phyloP scores from a whole-genome alignment of 2,797 vertebrate genomes.

The Varecia variegata region DNA sequence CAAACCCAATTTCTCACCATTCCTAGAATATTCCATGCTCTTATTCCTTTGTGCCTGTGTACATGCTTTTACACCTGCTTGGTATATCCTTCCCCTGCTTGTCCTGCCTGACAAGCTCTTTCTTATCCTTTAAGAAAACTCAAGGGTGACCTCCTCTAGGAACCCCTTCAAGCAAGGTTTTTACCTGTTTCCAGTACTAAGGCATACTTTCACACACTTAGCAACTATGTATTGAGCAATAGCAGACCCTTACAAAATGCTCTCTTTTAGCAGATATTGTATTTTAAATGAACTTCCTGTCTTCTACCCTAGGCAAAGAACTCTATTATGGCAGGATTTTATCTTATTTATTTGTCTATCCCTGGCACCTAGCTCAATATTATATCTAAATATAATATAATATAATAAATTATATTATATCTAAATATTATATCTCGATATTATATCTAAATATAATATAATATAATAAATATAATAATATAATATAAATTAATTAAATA shows the following conservation, averaged over 20 bases:
- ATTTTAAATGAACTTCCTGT: slow-evolving; percentile 46
- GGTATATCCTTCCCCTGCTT: neutral
- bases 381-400: neutral
- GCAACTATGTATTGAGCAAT: neutral
- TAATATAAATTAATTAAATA: slow-evolving; percentile 41
- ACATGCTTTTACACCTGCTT: neutral
- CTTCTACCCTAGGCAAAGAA: neutral
- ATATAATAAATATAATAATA: too few relatives aligned
- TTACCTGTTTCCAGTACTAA: neutral
- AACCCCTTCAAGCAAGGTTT: neutral
- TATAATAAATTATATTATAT: too few relatives aligned
- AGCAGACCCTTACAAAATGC: slow-evolving; percentile 19
- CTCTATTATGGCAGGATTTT: neutral
- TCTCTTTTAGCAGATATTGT: slow-evolving; percentile 26
- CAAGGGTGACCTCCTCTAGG: neutral
- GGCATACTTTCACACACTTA: neutral
- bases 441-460: too few relatives aligned
- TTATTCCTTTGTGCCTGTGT: neutral
- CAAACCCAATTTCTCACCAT: neutral
- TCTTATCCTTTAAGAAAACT: slow-evolving; percentile 15
- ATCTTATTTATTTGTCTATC: slow-evolving; percentile 7
- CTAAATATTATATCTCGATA: too few relatives aligned
- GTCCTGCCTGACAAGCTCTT: neutral
- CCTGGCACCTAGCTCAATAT: neutral
- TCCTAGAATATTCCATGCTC: neutral